A percentile compares a stretch with the other conserved stretches of the same genome.
Evolutionary conservation across 2,888 invertebrate species (phyloP).

Genomic region (Salpingus planirostris): DNA sequence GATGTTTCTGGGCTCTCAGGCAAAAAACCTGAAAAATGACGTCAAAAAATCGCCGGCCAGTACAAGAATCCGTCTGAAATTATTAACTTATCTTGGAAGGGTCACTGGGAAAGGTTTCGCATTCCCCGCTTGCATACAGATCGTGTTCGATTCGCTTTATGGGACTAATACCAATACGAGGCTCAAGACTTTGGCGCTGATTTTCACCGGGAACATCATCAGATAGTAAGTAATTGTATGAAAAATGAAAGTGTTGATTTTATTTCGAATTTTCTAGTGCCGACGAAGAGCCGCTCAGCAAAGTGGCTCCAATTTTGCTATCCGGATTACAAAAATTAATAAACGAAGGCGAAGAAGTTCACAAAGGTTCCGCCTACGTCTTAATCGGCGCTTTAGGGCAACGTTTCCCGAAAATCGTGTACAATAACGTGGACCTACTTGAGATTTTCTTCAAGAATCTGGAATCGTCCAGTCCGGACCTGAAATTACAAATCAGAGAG

Average conservation of each 20-base stretch:
- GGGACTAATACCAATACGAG: conserved; percentile 76
- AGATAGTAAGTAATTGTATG: conserved; percentile 54
- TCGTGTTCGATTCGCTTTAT: conserved; percentile 80
- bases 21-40: conserved; percentile 49
- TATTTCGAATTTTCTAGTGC: conserved; percentile 42
- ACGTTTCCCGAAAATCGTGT: conserved; percentile 53
- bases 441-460: conserved; percentile 46
- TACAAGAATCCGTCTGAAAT: conserved; percentile 74
- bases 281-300: conserved; percentile 50
- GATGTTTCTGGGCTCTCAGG: conserved; percentile 65
- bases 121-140: conserved; percentile 75
- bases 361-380: conserved; percentile 63
- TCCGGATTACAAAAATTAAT: conserved; percentile 66
- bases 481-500: conserved; percentile 37
- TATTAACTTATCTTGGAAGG: conserved; percentile 73
- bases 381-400: conserved; percentile 62
- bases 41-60: conserved; percentile 70
- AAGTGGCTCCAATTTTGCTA: conserved; percentile 63
- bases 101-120: conserved; percentile 62
- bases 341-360: conserved; percentile 52
- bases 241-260: not conserved
- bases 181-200: conserved; percentile 70
- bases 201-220: conserved; percentile 73
- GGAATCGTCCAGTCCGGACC: conserved; percentile 38
- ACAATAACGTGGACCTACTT: conserved; percentile 55